Percentiles rank a stretch among this genome's conserved stretches.
phyloP scores from a whole-genome alignment of 2,113 vertebrate genomes.

The Turnix velox region DNA sequence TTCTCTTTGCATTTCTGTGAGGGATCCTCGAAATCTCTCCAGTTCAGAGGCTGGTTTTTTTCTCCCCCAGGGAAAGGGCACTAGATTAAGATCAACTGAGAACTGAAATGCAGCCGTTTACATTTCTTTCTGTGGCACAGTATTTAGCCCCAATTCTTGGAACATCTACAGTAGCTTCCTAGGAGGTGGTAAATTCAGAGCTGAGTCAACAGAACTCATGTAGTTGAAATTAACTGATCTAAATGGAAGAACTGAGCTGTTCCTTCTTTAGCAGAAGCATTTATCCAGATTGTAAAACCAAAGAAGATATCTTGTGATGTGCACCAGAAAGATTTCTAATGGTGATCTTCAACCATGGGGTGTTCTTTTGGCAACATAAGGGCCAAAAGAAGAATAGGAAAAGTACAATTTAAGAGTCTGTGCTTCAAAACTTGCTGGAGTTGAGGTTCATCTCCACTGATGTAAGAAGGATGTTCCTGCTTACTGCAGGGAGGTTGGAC shows the following conservation, averaged over 20 bases:
- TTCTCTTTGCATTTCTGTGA: background rate
- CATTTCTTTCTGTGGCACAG: background rate
- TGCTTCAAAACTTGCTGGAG: background rate
- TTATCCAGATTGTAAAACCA: background rate
- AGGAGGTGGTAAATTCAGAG: background rate
- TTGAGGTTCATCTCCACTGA: background rate
- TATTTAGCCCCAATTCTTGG: constrained; percentile 13
- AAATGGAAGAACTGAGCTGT: background rate
- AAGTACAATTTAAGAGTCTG: background rate
- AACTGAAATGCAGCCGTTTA: background rate
- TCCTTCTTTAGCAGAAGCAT: background rate
- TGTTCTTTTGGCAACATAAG: background rate
- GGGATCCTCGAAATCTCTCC: background rate
- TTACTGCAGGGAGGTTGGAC: no score
- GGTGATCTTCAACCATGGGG: background rate
- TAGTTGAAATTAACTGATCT: background rate
- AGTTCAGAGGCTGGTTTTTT: background rate
- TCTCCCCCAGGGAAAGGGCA: background rate
- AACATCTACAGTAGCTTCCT: constrained; percentile 12
- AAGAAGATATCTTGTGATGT: background rate
- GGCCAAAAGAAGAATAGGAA: background rate
- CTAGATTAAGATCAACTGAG: background rate
- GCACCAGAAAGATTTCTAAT: background rate
- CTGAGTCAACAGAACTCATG: constrained; percentile 10
- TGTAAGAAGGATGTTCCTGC: no score